phyloP scores from a whole-genome alignment of 2,888 invertebrate genomes.

The Gasteruption jaculator region DNA sequence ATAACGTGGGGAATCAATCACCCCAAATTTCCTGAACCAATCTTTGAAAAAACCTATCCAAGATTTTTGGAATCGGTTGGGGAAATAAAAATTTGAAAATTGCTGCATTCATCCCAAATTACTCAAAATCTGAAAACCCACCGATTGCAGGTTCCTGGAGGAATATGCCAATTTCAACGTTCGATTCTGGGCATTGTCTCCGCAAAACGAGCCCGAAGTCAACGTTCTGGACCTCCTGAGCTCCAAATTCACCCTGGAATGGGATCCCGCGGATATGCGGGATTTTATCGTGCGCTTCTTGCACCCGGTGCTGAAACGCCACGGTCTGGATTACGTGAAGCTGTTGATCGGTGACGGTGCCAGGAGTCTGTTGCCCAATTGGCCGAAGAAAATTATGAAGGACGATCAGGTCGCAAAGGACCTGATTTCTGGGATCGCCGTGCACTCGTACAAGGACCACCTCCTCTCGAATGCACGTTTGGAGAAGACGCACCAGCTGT shows the following conservation, averaged over 20 bases:
- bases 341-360: conserved; percentile 12
- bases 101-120: too few relatives aligned
- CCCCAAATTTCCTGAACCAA: too few relatives aligned
- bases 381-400: conserved; percentile 37
- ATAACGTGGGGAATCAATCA: too few relatives aligned
- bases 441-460: conserved; percentile 80
- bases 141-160: conserved; percentile 56
- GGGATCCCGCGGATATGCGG: conserved; percentile 57
- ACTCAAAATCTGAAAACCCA: too few relatives aligned
- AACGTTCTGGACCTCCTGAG: conserved; percentile 58
- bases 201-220: conserved; percentile 78
- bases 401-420: conserved; percentile 52
- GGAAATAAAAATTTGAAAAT: too few relatives aligned
- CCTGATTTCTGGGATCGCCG: conserved; percentile 69
- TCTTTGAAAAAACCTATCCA: too few relatives aligned
- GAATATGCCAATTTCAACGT: conserved; percentile 64
- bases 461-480: conserved; percentile 59
- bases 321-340: conserved; percentile 3
- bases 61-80: too few relatives aligned
- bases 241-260: conserved; percentile 71
- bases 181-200: conserved; percentile 75
- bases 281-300: conserved; percentile 13
- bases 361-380: conserved; percentile 9
- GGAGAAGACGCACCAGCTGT: conserved; percentile 56
- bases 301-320: conserved; percentile 4